phyloP scores from a whole-genome alignment of 1,140 invertebrate species.

The Drosophila pallidifrons region DNA sequence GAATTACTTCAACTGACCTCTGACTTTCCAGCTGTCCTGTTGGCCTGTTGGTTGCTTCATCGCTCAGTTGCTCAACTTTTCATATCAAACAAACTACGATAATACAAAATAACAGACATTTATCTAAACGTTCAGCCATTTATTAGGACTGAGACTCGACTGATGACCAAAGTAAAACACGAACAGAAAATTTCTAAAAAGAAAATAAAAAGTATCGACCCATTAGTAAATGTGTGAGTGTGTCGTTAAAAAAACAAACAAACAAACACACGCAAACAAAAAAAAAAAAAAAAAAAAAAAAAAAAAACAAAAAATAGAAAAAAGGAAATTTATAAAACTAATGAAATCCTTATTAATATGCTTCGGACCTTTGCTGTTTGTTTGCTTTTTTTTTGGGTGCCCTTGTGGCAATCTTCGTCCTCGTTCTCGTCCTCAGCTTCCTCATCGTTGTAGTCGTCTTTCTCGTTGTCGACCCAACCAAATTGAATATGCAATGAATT shows the following conservation, averaged over 20 bases:
- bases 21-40: constrained; percentile 24
- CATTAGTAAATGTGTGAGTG: constrained; percentile 46
- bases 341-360: constrained; percentile 84
- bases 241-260: constrained; percentile 23
- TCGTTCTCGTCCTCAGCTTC: too few relatives aligned
- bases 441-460: neutral
- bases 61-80: constrained; percentile 50
- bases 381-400: constrained; percentile 43
- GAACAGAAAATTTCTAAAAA: constrained; percentile 28
- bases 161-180: neutral
- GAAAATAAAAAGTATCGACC: constrained; percentile 58
- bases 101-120: constrained; percentile 77
- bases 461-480: constrained; percentile 51
- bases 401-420: constrained; percentile 51
- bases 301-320: neutral
- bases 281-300: constrained; percentile 11
- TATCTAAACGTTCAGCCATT: constrained; percentile 78
- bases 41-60: constrained; percentile 15
- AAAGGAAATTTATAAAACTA: constrained; percentile 76
- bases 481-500: constrained; percentile 84
- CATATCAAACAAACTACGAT: constrained; percentile 73
- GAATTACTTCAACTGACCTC: constrained; percentile 35
- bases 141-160: constrained; percentile 54
- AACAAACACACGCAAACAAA: neutral
- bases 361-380: constrained; percentile 77